phyloP scores from a whole-genome alignment of 2,113 vertebrate species.

The Geococcyx californianus region DNA sequence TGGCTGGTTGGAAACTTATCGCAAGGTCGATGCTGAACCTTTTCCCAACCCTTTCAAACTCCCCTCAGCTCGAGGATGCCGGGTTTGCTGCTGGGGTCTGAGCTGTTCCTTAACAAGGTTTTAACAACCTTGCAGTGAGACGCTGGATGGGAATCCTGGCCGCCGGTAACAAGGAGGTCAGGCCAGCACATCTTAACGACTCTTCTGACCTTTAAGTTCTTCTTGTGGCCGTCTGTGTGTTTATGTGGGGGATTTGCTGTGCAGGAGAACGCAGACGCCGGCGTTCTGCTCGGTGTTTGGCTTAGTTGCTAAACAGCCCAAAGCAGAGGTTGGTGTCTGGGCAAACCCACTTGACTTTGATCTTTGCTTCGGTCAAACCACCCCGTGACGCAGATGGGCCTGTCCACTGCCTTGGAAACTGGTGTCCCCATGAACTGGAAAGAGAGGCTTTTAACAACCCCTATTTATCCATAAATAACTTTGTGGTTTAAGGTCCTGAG shows the following conservation, averaged over 20 bases:
- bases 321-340: not conserved
- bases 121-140: not conserved
- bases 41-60: not conserved
- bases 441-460: not conserved
- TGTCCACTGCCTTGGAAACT: not conserved
- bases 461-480: not conserved
- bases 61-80: fast-evolving
- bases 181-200: fast-evolving
- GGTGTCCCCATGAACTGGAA: not conserved
- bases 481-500: not conserved
- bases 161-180: not conserved
- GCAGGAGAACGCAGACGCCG: not conserved
- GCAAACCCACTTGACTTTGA: not conserved
- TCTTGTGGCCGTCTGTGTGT: not conserved
- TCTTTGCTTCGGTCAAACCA: not conserved
- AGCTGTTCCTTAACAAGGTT: not conserved
- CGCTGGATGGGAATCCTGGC: fast-evolving
- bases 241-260: not conserved
- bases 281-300: fast-evolving
- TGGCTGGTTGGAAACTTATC: not conserved
- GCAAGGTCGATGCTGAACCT: not conserved
- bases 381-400: not conserved
- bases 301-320: not conserved
- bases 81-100: fast-evolving
- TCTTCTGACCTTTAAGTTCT: not conserved